phyloP scores from a whole-genome alignment of 2,888 invertebrate genomes.

The Cerastoderma edule region DNA sequence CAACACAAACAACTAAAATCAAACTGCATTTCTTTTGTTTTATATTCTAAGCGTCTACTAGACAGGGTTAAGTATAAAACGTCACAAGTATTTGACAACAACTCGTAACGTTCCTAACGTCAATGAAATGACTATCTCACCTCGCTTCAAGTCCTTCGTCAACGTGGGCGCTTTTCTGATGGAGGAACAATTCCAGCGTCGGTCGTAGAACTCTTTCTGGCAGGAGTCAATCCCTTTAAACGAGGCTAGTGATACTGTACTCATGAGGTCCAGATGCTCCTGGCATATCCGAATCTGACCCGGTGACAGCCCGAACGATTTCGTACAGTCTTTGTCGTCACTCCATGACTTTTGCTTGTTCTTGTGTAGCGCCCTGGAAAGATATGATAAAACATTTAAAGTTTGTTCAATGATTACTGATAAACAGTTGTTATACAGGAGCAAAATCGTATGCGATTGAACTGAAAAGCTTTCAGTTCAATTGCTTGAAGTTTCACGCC shows the following conservation, averaged over 20 bases:
- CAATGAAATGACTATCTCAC: constrained; percentile 84
- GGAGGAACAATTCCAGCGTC: constrained; percentile 94
- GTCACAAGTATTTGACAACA: too few relatives aligned
- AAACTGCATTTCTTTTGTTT: too few relatives aligned
- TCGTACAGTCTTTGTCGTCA: constrained; percentile 77
- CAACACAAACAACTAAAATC: too few relatives aligned
- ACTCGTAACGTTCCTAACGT: background rate
- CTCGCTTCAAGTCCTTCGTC: constrained; percentile 91
- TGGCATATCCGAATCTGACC: constrained; percentile 77
- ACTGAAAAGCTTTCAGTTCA: too few relatives aligned
- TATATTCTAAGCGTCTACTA: too few relatives aligned
- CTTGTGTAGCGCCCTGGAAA: constrained; percentile 77
- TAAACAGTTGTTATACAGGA: too few relatives aligned
- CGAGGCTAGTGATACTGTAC: constrained; percentile 90
- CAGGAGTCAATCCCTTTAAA: constrained; percentile 87
- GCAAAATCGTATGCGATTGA: too few relatives aligned
- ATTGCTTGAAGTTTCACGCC: too few relatives aligned
- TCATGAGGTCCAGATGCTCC: constrained; percentile 86
- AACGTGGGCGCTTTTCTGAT: constrained; percentile 89
- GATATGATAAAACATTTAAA: background rate
- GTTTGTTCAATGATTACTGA: too few relatives aligned
- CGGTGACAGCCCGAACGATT: constrained; percentile 72
- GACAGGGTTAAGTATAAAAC: too few relatives aligned
- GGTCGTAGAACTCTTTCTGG: constrained; percentile 88
- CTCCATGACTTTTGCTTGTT: constrained; percentile 78